Percentiles rank a stretch among this genome's conserved stretches.
These are phyloP conservation scores for Schizopygopsis pylzovi DNA, from an alignment of 2,797 vertebrate species.

Conservation along the genomic window DNA sequence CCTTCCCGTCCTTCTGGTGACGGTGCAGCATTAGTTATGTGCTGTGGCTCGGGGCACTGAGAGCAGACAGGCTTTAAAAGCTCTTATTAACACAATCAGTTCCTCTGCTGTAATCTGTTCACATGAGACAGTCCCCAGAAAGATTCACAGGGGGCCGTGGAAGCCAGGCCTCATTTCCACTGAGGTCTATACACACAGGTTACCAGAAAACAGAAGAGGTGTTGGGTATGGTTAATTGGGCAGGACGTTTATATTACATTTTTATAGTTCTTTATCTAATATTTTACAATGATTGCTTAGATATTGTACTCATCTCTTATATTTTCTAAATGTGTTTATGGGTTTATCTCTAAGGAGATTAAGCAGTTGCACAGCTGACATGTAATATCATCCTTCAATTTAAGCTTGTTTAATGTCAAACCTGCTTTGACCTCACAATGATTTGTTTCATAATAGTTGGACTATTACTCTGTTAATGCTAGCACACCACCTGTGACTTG, in stretches of 20 bases:
- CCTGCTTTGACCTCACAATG: conserved; percentile 4
- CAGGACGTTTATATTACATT: neutral
- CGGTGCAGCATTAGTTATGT: conserved; percentile 30
- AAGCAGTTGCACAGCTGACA: conserved; percentile 17
- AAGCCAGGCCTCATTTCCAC: neutral
- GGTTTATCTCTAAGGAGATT: conserved; percentile 11
- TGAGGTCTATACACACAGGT: neutral
- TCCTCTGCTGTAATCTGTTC: conserved; percentile 34
- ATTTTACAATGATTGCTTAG: neutral
- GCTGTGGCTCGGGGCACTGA: conserved; percentile 34
- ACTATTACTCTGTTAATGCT: conserved; percentile 9
- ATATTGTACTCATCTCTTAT: neutral
- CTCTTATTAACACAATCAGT: conserved; percentile 53
- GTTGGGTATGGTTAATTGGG: neutral
- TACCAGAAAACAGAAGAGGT: neutral
- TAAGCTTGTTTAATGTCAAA: conserved; percentile 28
- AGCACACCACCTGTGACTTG: conserved; percentile 1
- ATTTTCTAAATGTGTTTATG: neutral
- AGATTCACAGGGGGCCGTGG: neutral
- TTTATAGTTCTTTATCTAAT: neutral
- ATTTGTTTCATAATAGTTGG: conserved; percentile 19
- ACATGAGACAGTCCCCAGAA: neutral
- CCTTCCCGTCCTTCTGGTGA: conserved; percentile 43
- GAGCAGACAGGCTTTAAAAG: conserved; percentile 42
- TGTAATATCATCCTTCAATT: conserved; percentile 5